Evolutionary conservation across 2,797 vertebrate species (phyloP).

Genomic region (Meriones psammophilus): DNA sequence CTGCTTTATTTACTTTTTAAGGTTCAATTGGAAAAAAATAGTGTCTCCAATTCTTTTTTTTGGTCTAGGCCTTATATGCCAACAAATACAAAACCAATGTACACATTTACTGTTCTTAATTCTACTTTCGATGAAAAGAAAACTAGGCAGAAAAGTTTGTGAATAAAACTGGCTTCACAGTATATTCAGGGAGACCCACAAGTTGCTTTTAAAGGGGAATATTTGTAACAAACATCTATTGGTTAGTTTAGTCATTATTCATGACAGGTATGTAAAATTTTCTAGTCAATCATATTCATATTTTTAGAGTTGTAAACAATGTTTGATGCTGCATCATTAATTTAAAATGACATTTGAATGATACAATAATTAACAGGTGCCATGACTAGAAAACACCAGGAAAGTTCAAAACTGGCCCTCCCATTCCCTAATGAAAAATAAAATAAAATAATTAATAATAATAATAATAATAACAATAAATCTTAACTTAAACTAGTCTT

Average conservation of each 20-base stretch:
- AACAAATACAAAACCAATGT: not conserved
- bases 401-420: not conserved
- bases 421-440: not conserved
- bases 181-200: not conserved
- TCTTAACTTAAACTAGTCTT: not conserved
- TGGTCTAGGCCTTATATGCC: not conserved
- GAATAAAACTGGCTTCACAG: not conserved
- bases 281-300: not conserved
- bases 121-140: not conserved
- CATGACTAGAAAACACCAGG: not conserved
- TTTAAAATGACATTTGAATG: conserved; percentile 29
- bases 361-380: not conserved
- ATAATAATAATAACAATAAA: not conserved
- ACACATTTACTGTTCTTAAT: not conserved
- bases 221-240: not conserved
- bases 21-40: not conserved
- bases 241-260: not conserved
- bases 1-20: conserved; percentile 27
- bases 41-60: not conserved
- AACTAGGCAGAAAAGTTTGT: not conserved
- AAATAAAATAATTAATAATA: not conserved
- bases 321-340: not conserved
- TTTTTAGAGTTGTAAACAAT: not conserved
- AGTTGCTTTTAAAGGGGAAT: not conserved
- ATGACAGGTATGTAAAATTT: conserved; percentile 7